Percentiles rank a stretch among this genome's conserved stretches.
These are phyloP conservation scores for Prenolepis imparis DNA, from an alignment of 2,888 invertebrate genomes.

Conservation along the genomic window DNA sequence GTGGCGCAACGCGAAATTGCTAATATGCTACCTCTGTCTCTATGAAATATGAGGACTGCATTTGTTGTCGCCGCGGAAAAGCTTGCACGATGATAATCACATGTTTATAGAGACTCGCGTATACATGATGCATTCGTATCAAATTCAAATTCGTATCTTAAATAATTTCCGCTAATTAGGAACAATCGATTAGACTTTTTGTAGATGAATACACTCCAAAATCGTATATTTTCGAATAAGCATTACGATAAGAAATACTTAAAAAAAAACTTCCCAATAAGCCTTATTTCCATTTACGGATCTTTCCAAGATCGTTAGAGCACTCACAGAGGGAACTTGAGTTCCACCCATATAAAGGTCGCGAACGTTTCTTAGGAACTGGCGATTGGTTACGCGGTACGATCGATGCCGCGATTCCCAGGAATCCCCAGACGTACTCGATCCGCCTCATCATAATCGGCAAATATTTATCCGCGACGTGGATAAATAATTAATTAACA, in stretches of 20 bases:
- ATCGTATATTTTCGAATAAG: background rate
- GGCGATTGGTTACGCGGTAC: constrained; percentile 65
- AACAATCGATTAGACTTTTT: background rate
- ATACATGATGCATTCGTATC: background rate
- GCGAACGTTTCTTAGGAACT: constrained; percentile 65
- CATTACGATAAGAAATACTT: background rate
- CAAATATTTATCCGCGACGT: constrained; percentile 76
- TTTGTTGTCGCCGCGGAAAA: constrained; percentile 25
- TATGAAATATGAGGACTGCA: constrained; percentile 42
- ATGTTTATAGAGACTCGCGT: background rate
- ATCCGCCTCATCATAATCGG: constrained; percentile 59
- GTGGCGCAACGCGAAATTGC: constrained; percentile 51
- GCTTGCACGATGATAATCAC: constrained; percentile 17
- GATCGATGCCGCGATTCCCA: constrained; percentile 66
- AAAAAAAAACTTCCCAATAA: background rate
- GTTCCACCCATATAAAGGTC: constrained; percentile 57
- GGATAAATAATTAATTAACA: constrained; percentile 80
- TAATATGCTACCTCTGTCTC: constrained; percentile 44
- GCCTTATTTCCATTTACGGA: constrained; percentile 39
- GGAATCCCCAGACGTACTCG: constrained; percentile 59
- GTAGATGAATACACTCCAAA: background rate
- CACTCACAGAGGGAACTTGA: constrained; percentile 26
- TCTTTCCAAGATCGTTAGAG: constrained; percentile 42
- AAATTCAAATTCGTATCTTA: background rate
- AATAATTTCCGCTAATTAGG: background rate